Conservation (phyloP, 2,888 invertebrate genomes). For the Smittia sp. region DNA sequence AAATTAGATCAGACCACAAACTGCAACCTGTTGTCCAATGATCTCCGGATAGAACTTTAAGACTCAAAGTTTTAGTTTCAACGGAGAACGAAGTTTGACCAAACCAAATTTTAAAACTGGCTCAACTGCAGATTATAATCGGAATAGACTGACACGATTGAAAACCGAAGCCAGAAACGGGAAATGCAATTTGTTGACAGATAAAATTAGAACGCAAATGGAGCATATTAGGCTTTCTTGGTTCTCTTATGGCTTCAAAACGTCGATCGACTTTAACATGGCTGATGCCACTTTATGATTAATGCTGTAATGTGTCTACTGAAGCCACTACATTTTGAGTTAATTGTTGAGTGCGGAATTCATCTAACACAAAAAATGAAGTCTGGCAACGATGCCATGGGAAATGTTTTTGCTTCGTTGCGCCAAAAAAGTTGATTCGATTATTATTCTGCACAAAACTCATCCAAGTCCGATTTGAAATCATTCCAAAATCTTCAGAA, state of each 20-base stretch:
- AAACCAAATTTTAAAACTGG: too few relatives aligned
- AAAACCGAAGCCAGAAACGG: too few relatives aligned
- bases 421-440: neutral
- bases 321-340: neutral
- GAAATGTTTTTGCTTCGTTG: neutral
- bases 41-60: too few relatives aligned
- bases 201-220: neutral
- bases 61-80: too few relatives aligned
- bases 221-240: neutral
- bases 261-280: too few relatives aligned
- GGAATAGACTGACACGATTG: too few relatives aligned
- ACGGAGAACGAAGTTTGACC: too few relatives aligned
- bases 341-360: neutral
- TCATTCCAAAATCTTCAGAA: neutral
- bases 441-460: too few relatives aligned
- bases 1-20: constrained; percentile 12
- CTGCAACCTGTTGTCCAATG: neutral
- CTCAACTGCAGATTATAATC: too few relatives aligned
- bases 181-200: constrained; percentile 30
- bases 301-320: neutral
- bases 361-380: neutral
- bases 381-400: constrained; percentile 18
- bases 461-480: too few relatives aligned
- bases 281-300: neutral
- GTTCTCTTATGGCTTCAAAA: constrained; percentile 11